A percentile compares a stretch with the other conserved stretches of the same genome.
These are phyloP conservation scores for Hippocampus comes DNA, from an alignment of 2,113 vertebrate species.

Conservation along the genomic window DNA sequence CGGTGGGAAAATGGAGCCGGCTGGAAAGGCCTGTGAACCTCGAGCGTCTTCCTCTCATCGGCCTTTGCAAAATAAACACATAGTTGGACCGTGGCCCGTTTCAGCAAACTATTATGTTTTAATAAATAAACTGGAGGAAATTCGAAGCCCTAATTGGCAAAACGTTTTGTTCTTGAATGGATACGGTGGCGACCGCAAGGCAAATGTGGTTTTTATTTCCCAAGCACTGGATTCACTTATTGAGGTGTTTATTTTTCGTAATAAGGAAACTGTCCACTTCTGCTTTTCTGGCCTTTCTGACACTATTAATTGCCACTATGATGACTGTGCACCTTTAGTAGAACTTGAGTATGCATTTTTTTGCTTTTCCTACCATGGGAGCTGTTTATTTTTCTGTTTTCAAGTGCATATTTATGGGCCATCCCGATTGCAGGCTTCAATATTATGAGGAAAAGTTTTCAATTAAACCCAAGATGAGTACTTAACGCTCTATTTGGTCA, in stretches of 20 bases:
- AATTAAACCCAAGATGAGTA: too few relatives aligned
- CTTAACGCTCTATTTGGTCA: neutral
- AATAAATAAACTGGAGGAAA: conserved; percentile 68
- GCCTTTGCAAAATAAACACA: conserved; percentile 64
- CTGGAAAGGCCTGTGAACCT: conserved; percentile 43
- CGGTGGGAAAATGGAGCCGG: conserved; percentile 61
- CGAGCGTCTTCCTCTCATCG: conserved; percentile 57
- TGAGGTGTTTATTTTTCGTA: neutral
- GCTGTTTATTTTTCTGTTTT: neutral
- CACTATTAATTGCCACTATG: too few relatives aligned
- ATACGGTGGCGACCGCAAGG: conserved; percentile 9
- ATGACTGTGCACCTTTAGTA: neutral
- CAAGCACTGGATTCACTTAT: conserved; percentile 5
- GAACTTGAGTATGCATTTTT: neutral
- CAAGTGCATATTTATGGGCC: neutral
- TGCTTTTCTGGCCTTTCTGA: neutral
- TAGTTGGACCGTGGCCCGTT: conserved; percentile 52
- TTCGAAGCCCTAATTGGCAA: conserved; percentile 41
- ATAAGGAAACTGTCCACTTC: neutral
- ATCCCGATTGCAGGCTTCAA: neutral
- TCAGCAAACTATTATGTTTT: conserved; percentile 57
- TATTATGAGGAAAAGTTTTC: too few relatives aligned
- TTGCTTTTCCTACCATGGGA: neutral
- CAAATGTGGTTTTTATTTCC: conserved; percentile 24
- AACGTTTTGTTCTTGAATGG: conserved; percentile 38